phyloP scores from a whole-genome alignment of 2,797 vertebrate genomes.

The Lacerta agilis region DNA sequence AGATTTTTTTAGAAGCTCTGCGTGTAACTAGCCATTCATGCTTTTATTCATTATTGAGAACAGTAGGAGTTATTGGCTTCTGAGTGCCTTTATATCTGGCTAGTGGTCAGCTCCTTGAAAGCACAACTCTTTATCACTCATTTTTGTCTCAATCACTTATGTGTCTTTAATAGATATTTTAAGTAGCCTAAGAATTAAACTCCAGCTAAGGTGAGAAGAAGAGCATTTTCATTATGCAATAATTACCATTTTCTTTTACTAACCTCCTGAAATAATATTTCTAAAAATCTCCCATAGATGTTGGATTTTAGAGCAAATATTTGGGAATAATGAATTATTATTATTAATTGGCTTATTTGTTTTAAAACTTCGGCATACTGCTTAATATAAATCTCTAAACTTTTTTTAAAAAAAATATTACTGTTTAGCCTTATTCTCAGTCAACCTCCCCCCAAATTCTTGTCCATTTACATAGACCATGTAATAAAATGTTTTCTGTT shows the following conservation, averaged over 20 bases:
- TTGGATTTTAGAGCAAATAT: background rate
- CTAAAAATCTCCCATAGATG: background rate
- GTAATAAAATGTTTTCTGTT: background rate
- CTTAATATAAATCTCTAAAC: too few relatives aligned
- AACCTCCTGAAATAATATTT: conserved; percentile 17
- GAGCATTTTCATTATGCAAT: background rate
- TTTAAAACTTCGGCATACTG: too few relatives aligned
- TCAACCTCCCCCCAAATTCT: background rate
- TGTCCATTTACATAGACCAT: background rate
- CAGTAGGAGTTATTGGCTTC: background rate
- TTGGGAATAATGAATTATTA: background rate
- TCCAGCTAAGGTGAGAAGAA: conserved; percentile 19
- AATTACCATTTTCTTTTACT: conserved; percentile 29
- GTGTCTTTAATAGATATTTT: conserved; percentile 24
- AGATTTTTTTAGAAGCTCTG: conserved; percentile 1
- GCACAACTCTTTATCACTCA: background rate
- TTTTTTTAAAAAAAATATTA: too few relatives aligned
- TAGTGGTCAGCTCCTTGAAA: conserved; percentile 5
- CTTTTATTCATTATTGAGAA: background rate
- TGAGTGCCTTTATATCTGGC: background rate
- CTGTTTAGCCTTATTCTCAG: background rate
- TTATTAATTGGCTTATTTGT: too few relatives aligned
- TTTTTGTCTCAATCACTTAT: conserved; percentile 31
- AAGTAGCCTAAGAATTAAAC: conserved; percentile 33
- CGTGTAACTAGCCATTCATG: conserved; percentile 13